phyloP scores from a whole-genome alignment of 2,797 vertebrate genomes.

The Limnodromus scolopaceus region DNA sequence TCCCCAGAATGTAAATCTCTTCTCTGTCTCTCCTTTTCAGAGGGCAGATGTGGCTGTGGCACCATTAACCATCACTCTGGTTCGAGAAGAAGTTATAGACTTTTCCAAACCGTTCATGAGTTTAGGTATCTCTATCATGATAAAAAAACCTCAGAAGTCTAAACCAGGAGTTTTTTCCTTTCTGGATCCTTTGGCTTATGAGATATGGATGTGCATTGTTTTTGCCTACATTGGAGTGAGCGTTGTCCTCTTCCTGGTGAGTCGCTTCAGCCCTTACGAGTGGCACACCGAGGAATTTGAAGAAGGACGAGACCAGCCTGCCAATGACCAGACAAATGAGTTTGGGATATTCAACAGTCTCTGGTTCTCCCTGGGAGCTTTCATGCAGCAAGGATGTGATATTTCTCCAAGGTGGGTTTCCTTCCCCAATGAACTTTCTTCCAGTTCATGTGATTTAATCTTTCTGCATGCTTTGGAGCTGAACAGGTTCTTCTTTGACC shows the following conservation, averaged over 20 bases:
- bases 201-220: conserved; percentile 99
- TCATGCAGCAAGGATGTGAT: conserved; percentile 99
- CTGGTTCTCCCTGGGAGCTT: conserved; percentile 98
- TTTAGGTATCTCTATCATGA: conserved; percentile 99
- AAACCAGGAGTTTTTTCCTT: conserved; percentile 99
- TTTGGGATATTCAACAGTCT: conserved; percentile 99
- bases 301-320: conserved; percentile 86
- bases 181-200: conserved; percentile 96
- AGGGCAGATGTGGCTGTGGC: conserved; percentile 97
- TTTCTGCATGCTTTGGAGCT: background rate
- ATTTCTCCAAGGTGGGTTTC: conserved; percentile 94
- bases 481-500: background rate
- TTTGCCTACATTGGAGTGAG: conserved; percentile 99
- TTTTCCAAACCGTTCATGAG: conserved; percentile 99
- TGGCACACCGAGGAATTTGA: conserved; percentile 97
- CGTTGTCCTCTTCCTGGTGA: conserved; percentile 97
- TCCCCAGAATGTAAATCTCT: background rate
- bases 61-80: conserved; percentile 96
- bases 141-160: conserved; percentile 99
- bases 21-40: conserved; percentile 74
- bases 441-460: background rate
- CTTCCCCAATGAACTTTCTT: background rate
- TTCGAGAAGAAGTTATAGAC: conserved; percentile 98
- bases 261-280: conserved; percentile 98
- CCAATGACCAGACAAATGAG: conserved; percentile 93